A percentile compares a stretch with the other conserved stretches of the same genome.
Conservation (phyloP, 2,797 vertebrate genomes). For the Gambelia wislizenii region DNA sequence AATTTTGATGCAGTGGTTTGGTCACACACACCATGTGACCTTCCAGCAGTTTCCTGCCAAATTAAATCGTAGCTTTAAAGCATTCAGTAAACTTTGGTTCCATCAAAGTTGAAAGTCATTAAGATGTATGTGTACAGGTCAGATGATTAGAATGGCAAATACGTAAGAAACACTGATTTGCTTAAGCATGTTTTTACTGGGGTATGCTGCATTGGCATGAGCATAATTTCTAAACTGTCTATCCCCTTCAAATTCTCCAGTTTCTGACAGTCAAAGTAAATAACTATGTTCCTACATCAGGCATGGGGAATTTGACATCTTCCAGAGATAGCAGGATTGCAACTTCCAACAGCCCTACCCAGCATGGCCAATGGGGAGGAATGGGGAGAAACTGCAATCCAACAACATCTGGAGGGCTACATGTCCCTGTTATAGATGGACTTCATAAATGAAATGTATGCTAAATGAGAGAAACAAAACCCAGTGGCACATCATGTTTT, state of each 20-base stretch:
- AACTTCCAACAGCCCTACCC: background rate
- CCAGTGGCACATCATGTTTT: too few relatives aligned
- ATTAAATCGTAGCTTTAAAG: background rate
- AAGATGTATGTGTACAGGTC: background rate
- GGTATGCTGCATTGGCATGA: background rate
- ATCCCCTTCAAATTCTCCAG: background rate
- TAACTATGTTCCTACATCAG: background rate
- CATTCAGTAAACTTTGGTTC: background rate
- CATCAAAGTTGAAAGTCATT: background rate
- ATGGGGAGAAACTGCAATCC: background rate
- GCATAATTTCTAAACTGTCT: background rate
- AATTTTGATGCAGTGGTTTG: conserved; percentile 2
- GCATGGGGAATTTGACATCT: background rate
- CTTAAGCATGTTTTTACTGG: background rate
- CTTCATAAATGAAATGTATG: too few relatives aligned
- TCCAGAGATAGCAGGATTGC: too few relatives aligned
- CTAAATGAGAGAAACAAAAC: too few relatives aligned
- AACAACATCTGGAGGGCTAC: background rate
- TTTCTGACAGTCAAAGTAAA: background rate
- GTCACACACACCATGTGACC: conserved; percentile 23
- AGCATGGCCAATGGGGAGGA: background rate
- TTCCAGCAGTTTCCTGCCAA: conserved; percentile 36
- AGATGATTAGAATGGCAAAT: background rate
- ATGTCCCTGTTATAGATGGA: too few relatives aligned
- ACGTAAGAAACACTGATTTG: background rate